Evolutionary conservation across 2,113 vertebrate species (phyloP), one percentile per base, ranked within the genome.

Genomic region (Brachirus orientalis): DNA sequence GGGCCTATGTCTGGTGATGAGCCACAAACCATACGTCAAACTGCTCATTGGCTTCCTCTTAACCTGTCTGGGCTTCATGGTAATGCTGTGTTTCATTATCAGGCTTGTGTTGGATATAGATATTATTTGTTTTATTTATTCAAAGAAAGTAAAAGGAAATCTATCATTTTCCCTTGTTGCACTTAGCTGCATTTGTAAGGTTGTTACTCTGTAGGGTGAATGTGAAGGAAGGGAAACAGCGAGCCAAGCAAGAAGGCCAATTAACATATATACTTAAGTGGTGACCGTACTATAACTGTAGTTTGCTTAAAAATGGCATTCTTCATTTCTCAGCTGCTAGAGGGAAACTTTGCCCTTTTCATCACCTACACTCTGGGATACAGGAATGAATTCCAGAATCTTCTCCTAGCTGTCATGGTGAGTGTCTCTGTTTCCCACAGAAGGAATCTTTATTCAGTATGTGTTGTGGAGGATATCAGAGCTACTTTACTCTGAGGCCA

Each of bases 311-410:
- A 66, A 11, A 3, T n/a, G 5, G 16, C 13, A 28, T 53, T n/a
- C 4, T 63, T 59, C 11, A 2, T 77, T 79, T 50, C 2, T 40
- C 89, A 99, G 97, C 92, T 99, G 12, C 88, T 99, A 67, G 96
- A 99, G 17, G 97, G 97, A 18, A 99, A 98, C 90, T 98, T 98
- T n/a, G 96, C 96, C 8, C 92, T 99, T 44, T 99, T 98, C 88
- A 95, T 96, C 75, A 96, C 93, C 48, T 95, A 98, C n/a, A 93
- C 96, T 11, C 85, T 98, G 47, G 95, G 94, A 59, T 96, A 98
- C 77, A 93, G 94, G 45, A 92, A 96, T 0, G 92, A 98, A 64
- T 98, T 95, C 80, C 97, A 98, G 90, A 98, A 98, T 77, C 94
- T 99, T 35, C 94, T 99, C 5, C 90, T 99, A 84, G 95, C 94